phyloP scores from a whole-genome alignment of 2,797 vertebrate species.

The Eupleurogrammus muticus region DNA sequence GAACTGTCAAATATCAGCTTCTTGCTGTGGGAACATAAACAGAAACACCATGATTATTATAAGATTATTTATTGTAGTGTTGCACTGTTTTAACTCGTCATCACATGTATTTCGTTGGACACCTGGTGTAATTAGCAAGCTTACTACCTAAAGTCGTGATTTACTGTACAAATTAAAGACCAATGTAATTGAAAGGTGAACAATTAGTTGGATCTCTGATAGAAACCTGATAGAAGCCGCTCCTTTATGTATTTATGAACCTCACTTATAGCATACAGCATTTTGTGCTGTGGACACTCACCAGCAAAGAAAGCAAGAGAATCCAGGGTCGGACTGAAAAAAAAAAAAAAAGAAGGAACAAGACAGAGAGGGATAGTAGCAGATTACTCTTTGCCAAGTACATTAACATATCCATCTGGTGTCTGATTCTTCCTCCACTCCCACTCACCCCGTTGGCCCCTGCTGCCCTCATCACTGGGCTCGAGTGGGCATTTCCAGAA shows the following conservation, averaged over 20 bases:
- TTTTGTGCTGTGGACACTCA: constrained; percentile 28
- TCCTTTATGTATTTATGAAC: constrained; percentile 31
- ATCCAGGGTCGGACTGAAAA: constrained; percentile 15
- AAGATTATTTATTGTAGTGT: neutral
- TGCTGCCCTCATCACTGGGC: constrained; percentile 60
- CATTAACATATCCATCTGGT: constrained; percentile 87
- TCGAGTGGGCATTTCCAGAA: constrained; percentile 59
- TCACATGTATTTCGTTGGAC: constrained; percentile 25
- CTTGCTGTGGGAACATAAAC: neutral
- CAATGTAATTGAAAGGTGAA: constrained; percentile 45
- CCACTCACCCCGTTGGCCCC: constrained; percentile 65
- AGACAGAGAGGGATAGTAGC: constrained; percentile 39
- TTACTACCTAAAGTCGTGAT: constrained; percentile 36
- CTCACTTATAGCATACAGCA: constrained; percentile 45
- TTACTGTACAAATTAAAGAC: constrained; percentile 41
- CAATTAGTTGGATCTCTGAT: constrained; percentile 30
- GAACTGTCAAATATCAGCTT: neutral
- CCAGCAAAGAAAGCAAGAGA: constrained; percentile 29
- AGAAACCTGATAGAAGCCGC: constrained; percentile 27
- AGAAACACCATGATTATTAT: constrained; percentile 9
- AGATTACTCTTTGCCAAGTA: constrained; percentile 72
- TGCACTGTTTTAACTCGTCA: neutral
- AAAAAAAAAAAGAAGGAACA: constrained; percentile 33
- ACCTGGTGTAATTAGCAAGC: constrained; percentile 30
- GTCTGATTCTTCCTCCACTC: constrained; percentile 70